Evolutionary conservation across 2,113 vertebrate genomes (phyloP).

Genomic region (Paracanthobrama guichenoti): DNA sequence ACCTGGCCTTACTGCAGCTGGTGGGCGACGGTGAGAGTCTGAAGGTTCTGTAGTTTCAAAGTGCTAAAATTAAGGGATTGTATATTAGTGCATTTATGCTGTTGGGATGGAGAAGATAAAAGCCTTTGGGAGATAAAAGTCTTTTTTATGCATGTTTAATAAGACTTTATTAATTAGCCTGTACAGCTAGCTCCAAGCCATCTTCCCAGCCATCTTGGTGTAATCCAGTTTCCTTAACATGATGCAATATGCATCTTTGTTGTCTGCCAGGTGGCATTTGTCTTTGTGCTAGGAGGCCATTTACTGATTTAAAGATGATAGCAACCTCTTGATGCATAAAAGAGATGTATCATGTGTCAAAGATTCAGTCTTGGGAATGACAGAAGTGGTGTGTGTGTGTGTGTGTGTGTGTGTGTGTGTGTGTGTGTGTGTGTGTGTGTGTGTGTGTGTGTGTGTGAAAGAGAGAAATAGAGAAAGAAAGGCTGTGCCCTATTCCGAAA

Average conservation of each 20-base stretch:
- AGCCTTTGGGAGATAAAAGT: constrained; percentile 36
- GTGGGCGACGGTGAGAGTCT: constrained; percentile 86
- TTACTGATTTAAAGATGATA: constrained; percentile 39
- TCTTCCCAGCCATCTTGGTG: not conserved
- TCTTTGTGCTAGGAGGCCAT: constrained; percentile 16
- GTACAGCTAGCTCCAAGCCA: constrained; percentile 1
- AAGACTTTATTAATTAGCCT: constrained; percentile 27
- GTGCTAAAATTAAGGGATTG: not conserved
- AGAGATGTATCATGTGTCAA: constrained; percentile 25
- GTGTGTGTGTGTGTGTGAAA: not conserved
- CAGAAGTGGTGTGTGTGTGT: not conserved
- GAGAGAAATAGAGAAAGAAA: not conserved
- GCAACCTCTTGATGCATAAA: constrained; percentile 6
- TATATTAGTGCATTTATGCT: constrained; percentile 6
- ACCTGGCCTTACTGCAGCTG: constrained; percentile 90
- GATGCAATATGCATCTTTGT: constrained; percentile 24
- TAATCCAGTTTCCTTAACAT: constrained; percentile 18
- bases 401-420: too few species aligned
- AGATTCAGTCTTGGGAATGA: constrained; percentile 15
- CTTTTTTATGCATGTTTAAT: constrained; percentile 31
- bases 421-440: too few species aligned
- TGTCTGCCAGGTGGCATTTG: constrained; percentile 34
- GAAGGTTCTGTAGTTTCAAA: not conserved
- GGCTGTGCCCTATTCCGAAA: not conserved
- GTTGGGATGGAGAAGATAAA: constrained; percentile 49